These are phyloP conservation scores for Sclerodermus sp. DNA, from an alignment of 2,888 invertebrate genomes.

Conservation along the genomic window DNA sequence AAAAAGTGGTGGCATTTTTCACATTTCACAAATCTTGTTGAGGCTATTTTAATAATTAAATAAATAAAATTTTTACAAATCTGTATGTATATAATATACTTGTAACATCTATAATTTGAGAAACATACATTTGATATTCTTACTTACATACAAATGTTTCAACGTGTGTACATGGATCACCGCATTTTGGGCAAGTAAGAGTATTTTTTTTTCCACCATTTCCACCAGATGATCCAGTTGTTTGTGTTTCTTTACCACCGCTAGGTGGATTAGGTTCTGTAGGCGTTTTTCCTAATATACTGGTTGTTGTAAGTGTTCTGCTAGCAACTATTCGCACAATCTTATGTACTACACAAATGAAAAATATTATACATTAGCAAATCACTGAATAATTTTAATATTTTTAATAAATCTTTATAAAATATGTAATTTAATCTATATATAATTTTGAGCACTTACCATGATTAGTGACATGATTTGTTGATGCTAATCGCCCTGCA, in stretches of 20 bases:
- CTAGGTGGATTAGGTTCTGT: slow-evolving; percentile 48
- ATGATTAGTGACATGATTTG: slow-evolving; percentile 49
- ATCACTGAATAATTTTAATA: background rate
- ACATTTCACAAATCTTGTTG: slow-evolving; percentile 95
- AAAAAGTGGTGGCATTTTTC: slow-evolving; percentile 98
- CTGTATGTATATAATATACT: background rate
- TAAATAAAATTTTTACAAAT: background rate
- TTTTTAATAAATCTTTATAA: background rate
- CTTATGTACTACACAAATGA: slow-evolving; percentile 43
- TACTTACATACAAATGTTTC: slow-evolving; percentile 90
- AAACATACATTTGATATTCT: too few relatives aligned
- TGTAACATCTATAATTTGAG: too few relatives aligned
- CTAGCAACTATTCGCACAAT: slow-evolving; percentile 47
- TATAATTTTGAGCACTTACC: slow-evolving; percentile 45
- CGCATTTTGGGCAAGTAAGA: slow-evolving; percentile 93
- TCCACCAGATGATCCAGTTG: slow-evolving; percentile 29
- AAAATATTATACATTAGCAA: slow-evolving; percentile 1
- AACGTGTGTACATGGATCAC: slow-evolving; percentile 95
- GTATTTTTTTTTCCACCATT: slow-evolving; percentile 72
- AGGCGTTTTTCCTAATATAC: slow-evolving; percentile 45
- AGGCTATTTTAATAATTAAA: slow-evolving; percentile 59
- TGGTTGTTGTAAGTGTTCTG: slow-evolving; percentile 43
- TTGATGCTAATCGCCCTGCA: slow-evolving; percentile 49
- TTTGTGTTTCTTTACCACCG: slow-evolving; percentile 29
- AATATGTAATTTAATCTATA: background rate